Conservation (phyloP, 2,797 vertebrate species). For the Triplophysa yarkandensis region DNA sequence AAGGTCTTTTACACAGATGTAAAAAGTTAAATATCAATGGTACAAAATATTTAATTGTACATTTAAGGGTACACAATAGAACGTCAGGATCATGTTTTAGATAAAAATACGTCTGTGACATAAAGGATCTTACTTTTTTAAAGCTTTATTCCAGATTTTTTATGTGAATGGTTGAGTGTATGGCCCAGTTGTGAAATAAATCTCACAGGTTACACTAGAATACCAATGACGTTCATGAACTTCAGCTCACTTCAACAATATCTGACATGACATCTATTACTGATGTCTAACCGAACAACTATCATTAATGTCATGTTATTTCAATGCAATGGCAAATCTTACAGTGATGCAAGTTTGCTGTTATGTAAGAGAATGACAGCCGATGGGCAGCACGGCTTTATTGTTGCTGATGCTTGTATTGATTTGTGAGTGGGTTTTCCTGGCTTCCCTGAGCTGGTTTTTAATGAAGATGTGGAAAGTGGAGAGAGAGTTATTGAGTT, state of each 20-base stretch:
- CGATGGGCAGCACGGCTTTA: constrained; percentile 19
- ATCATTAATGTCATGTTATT: background rate
- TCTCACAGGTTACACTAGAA: background rate
- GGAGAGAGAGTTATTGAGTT: background rate
- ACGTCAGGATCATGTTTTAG: too few species aligned
- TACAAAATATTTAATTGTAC: too few species aligned
- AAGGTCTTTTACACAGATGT: too few species aligned
- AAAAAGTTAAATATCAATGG: too few species aligned
- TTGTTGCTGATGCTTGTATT: constrained; percentile 37
- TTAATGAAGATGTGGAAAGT: constrained; percentile 44
- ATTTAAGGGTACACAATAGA: too few species aligned
- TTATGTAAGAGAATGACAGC: constrained; percentile 24
- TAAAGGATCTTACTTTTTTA: too few species aligned
- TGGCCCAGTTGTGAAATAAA: too few species aligned
- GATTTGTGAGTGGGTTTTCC: constrained; percentile 52
- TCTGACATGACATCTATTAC: background rate
- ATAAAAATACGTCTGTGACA: too few species aligned
- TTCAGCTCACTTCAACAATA: background rate
- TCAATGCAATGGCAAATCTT: constrained; percentile 13
- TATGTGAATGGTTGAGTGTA: too few species aligned
- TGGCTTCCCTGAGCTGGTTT: constrained; percentile 23
- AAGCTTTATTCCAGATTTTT: too few species aligned
- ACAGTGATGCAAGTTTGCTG: constrained; percentile 11
- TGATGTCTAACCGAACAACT: background rate
- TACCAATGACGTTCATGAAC: background rate